phyloP scores from a whole-genome alignment of 2,888 invertebrate genomes.

The Cinara cedri region DNA sequence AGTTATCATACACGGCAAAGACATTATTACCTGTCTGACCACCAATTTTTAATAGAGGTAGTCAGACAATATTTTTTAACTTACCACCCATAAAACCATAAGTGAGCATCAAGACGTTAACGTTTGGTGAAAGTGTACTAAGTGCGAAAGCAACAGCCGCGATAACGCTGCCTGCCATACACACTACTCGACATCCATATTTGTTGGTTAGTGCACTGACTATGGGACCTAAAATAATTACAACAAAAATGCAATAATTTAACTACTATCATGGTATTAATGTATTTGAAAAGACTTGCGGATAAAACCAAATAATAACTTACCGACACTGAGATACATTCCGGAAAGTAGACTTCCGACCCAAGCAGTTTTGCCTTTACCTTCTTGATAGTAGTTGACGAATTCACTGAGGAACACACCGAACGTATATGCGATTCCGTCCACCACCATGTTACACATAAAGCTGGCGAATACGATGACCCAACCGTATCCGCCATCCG shows the following conservation, averaged over 20 bases:
- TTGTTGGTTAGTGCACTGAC: slow-evolving; percentile 96
- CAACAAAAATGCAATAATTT: too few relatives aligned
- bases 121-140: slow-evolving; percentile 84
- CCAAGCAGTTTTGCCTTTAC: slow-evolving; percentile 88
- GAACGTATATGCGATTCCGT: slow-evolving; percentile 98
- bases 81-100: slow-evolving; percentile 93
- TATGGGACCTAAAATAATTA: slow-evolving; percentile 86
- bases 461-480: slow-evolving; percentile 95
- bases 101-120: slow-evolving; percentile 87
- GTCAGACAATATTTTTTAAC: slow-evolving; percentile 59
- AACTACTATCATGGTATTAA: not conserved
- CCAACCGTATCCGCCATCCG: slow-evolving; percentile 92
- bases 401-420: slow-evolving; percentile 88
- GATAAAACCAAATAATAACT: slow-evolving; percentile 61
- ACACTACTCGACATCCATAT: slow-evolving; percentile 92
- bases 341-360: slow-evolving; percentile 94
- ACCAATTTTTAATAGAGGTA: not conserved
- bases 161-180: slow-evolving; percentile 87
- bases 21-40: slow-evolving; percentile 26
- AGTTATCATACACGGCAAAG: slow-evolving; percentile 47
- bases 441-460: slow-evolving; percentile 97
- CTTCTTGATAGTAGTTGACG: slow-evolving; percentile 80
- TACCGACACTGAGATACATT: slow-evolving; percentile 91
- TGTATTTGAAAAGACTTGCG: not conserved
- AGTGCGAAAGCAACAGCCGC: slow-evolving; percentile 84